Base-by-base conservation (phyloP, 2,797 vertebrate genomes). In the Syngnathus acus region DNA sequence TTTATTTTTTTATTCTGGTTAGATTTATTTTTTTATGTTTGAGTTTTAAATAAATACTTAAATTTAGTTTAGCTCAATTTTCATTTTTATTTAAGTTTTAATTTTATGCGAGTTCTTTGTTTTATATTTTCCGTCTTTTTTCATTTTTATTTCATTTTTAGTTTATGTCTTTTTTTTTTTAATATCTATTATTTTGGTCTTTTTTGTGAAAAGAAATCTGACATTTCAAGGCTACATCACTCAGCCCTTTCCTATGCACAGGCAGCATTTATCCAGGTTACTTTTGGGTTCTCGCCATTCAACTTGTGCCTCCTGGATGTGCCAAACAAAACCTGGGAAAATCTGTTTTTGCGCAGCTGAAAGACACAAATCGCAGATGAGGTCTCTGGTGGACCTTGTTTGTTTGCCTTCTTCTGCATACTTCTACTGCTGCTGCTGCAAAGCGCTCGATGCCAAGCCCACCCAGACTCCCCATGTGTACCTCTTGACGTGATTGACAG, bases 301-400 rank as follows among this genome's bases (percentile, higher is more conserved):
- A 45, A n/a, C n/a, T 8, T 45, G 19, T 62, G 60, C 60, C 13
- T 42, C 16, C 6, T 6, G 8, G 17, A 39, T 13, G 19, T 45
- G 42, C 40, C 60, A 45, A 45, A 62, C 60, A 40, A 62, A 62
- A 62, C 60, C 42, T 26, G 13, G 42, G 26, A 60, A 62, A 17
- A 11, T 45, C 60, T 32, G 42, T 45, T 62, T 57, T 43, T 45
- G 21, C 37, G 42, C 40, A 26, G 23, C 42, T 4, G 40, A 45
- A 32, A 62, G 60, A 45, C 45, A 26, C 60, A 62, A 45, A 62
- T 62, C 42, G 43, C 60, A 62, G 40, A 62, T 45, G 55, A 37
- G 55, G 26, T 57, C 55, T 57, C 54, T 4, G 60, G 39, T 62
- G 11, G 21, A 43, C 60, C 13, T 62, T 62, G 39, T 61, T 61